Evolutionary conservation across 2,797 vertebrate species (phyloP).

Genomic region (Myripristis jacobus): DNA sequence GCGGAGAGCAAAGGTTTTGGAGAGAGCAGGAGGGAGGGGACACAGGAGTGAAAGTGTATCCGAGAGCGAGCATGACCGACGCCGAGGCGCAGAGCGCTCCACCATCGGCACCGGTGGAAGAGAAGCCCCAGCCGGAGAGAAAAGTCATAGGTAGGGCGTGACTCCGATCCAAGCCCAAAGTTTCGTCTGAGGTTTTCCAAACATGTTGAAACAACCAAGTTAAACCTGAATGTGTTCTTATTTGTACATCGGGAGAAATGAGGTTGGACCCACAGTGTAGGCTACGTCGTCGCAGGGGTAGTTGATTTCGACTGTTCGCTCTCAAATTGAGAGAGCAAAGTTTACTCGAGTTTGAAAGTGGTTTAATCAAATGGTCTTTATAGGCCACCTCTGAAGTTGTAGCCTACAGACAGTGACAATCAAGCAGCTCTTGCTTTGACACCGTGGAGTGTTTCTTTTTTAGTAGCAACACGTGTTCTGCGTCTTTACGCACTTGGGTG

Average conservation of each 20-base stretch:
- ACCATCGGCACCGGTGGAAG: conserved; percentile 71
- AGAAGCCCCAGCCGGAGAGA: conserved; percentile 80
- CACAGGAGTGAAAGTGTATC: conserved; percentile 32
- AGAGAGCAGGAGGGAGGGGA: conserved; percentile 69
- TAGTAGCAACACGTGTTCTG: conserved; percentile 35
- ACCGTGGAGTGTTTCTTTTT: not conserved
- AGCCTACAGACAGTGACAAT: not conserved
- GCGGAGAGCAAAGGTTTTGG: conserved; percentile 57
- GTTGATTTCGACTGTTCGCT: too few species aligned
- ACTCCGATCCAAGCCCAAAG: not conserved
- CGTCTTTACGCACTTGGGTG: not conserved
- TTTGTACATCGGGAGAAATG: too few species aligned
- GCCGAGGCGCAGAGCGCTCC: conserved; percentile 79
- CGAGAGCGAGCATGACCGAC: conserved; percentile 82
- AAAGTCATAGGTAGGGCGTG: conserved; percentile 83
- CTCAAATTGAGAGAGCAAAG: too few species aligned
- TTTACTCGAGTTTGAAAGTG: not conserved
- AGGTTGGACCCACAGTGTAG: too few species aligned
- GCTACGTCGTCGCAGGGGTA: too few species aligned
- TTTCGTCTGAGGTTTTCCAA: not conserved
- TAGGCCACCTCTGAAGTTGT: too few species aligned
- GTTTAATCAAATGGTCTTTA: too few species aligned
- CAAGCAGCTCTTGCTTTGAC: not conserved
- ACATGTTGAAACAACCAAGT: not conserved
- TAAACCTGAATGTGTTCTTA: too few species aligned